Percentiles rank a stretch among this genome's conserved stretches.
These are phyloP conservation scores for Sarcophaga peregrina DNA, from an alignment of 1,140 invertebrate genomes.

Conservation along the genomic window DNA sequence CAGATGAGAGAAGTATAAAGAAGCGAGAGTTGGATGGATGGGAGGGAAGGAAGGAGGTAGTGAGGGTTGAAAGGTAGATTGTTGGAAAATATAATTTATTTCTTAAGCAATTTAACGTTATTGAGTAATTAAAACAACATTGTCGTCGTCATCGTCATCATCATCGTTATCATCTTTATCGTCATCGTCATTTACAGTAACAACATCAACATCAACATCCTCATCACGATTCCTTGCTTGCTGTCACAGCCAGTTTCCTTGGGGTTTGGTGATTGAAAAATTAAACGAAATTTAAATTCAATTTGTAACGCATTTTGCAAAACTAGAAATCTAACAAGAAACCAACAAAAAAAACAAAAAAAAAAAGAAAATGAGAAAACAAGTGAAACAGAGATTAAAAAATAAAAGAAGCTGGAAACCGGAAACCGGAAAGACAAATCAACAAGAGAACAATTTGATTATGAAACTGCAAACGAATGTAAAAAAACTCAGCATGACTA, in stretches of 20 bases:
- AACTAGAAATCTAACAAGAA: neutral
- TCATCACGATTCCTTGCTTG: no score
- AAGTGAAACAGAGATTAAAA: neutral
- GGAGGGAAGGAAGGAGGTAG: no score
- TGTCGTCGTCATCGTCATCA: neutral
- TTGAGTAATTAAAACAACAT: conserved; percentile 6
- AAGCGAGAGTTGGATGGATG: no score
- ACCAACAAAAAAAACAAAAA: neutral
- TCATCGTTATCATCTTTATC: neutral
- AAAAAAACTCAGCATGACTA: neutral
- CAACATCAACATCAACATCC: no score
- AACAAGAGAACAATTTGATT: no score
- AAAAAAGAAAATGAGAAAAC: neutral
- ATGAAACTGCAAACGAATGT: neutral
- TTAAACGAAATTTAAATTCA: conserved; percentile 13
- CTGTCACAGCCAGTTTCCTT: no score
- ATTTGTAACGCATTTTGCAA: neutral
- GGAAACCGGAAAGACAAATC: neutral
- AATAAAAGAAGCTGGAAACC: neutral
- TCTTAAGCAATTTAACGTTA: neutral
- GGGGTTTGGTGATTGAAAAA: conserved; percentile 4
- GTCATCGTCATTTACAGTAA: no score
- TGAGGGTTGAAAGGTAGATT: no score
- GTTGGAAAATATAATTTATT: neutral
- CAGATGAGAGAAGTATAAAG: neutral